Base-by-base conservation (phyloP, 1,140 invertebrate genomes). In the Lineus longissimus region DNA sequence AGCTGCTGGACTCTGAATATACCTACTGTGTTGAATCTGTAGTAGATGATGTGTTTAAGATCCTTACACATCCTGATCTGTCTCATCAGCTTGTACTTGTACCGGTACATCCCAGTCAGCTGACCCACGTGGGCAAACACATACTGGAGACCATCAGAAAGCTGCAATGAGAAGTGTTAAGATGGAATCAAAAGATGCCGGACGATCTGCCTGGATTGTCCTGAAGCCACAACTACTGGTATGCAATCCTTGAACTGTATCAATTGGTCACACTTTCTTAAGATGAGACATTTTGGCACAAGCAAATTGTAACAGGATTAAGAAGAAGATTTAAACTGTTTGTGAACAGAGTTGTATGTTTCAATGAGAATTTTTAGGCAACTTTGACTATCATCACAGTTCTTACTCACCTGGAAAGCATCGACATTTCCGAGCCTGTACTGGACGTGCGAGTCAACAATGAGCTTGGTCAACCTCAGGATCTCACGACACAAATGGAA, bases 11-110 rank as follows among this genome's bases (percentile, higher is more conserved):
- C 33, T 36, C 9, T 23, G 27, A 17, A 27, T 17, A 2, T 47
- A 79, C 79, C 77, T 69, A 94, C 94, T 41, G 97, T 99, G 78
- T 99, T 99, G 81, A 99, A 99, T 64, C 97, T 87, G 84, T 99
- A 99, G 81, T 99, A 99, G 63, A 99, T 97, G 58, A 99, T 84
- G 87, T 99, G 97, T 76, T 99, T 99, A 66, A 99, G 85, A 84
- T 99, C 97, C 81, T 99, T 99, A 85, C 97, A 99, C 97, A 99
- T 99, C 57, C 97, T 84, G 68, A 99, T 98, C 85, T 99, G 97
- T 76, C 95, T 88, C 97, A 99, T 99, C 17, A 99, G 84, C 81
- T 99, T 99, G 83, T 99, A 99, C 76, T 98, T 99, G 85, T 98
- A 99, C 51, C 97, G 86, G 83, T 99, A 99, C 97, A 99, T 99